A percentile compares a stretch with the other conserved stretches of the same genome.
Evolutionary conservation across 2,888 invertebrate species (phyloP).

Genomic region (Leptopilina drosophilae): DNA sequence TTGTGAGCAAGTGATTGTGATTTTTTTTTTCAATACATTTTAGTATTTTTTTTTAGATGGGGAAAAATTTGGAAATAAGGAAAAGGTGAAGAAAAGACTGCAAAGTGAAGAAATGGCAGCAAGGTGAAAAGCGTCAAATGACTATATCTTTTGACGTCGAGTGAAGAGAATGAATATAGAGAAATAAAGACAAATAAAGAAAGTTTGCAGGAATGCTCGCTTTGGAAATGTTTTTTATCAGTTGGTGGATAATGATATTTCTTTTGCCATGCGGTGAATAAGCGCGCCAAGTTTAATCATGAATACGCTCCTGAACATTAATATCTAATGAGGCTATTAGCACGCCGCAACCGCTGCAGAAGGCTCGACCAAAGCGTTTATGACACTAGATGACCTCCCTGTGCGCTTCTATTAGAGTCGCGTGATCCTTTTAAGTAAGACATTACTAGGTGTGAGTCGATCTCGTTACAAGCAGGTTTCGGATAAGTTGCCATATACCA

Average conservation of each 20-base stretch:
- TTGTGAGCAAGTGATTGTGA: too few relatives aligned
- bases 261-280: slow-evolving; percentile 8
- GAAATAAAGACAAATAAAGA: slow-evolving; percentile 23
- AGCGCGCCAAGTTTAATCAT: slow-evolving; percentile 47
- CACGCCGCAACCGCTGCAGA: slow-evolving; percentile 65
- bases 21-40: too few relatives aligned
- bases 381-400: slow-evolving; percentile 70
- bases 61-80: too few relatives aligned
- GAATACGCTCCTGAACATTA: slow-evolving; percentile 53
- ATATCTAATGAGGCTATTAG: slow-evolving; percentile 71
- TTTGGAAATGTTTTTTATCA: slow-evolving; percentile 26
- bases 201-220: slow-evolving; percentile 25
- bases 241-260: slow-evolving; percentile 30
- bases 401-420: slow-evolving; percentile 58
- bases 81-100: not conserved
- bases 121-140: not conserved
- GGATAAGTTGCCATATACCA: slow-evolving; percentile 34
- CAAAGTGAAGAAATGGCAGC: not conserved
- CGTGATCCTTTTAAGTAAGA: slow-evolving; percentile 60
- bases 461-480: slow-evolving; percentile 51
- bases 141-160: slow-evolving; percentile 6
- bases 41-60: too few relatives aligned
- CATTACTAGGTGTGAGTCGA: slow-evolving; percentile 55
- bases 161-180: slow-evolving; percentile 16
- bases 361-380: slow-evolving; percentile 63